Evolutionary conservation across 2,113 vertebrate genomes (phyloP), one percentile per base, ranked within the genome.

Genomic region (Eleginops maclovinus): DNA sequence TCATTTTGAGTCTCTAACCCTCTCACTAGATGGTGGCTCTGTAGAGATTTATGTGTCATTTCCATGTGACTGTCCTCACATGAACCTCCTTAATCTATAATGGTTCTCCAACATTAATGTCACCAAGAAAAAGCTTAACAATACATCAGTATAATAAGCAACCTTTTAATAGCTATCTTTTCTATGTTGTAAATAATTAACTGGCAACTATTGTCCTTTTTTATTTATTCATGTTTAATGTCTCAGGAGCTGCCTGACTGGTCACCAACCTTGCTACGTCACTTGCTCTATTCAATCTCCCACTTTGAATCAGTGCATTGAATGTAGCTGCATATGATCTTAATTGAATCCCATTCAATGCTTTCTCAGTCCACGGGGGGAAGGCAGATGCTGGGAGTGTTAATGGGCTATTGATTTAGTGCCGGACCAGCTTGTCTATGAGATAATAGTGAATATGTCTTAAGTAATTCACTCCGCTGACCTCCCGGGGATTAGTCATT

Each of bases 351-450:
- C 86, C 47, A 31, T 65, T 92, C 81, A 77, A 75, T 83, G 55
- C 54, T 58, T 49, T 65, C 61, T 15, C 62, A 81, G 79, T 85
- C 81, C 69, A 67, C 16, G 11, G 70, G 68, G n/a, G 71, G 80
- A 47, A 40, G 67, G 54, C 72, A 84, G 71, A 83, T 11, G 49
- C 67, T 70, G 70, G 43, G 59, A 51, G 81, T 86, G 85, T 90
- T 92, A 89, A 90, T 92, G 87, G 85, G 65, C 85, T 90, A 91
- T 93, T 92, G 88, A 92, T 93, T 89, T 68, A 78, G 68, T 77
- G 75, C 54, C 55, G 66, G 70, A 79, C 69, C 56, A 53, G 66
- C 84, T 70, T 72, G 66, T 79, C 75, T 49, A 17, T 83, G 73
- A 84, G 76, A 90, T 81, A 88, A 89, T 84, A 26, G 63, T 8